Evolutionary conservation across 2,797 vertebrate genomes (phyloP).

Genomic region (Micropoecilia bifurca): DNA sequence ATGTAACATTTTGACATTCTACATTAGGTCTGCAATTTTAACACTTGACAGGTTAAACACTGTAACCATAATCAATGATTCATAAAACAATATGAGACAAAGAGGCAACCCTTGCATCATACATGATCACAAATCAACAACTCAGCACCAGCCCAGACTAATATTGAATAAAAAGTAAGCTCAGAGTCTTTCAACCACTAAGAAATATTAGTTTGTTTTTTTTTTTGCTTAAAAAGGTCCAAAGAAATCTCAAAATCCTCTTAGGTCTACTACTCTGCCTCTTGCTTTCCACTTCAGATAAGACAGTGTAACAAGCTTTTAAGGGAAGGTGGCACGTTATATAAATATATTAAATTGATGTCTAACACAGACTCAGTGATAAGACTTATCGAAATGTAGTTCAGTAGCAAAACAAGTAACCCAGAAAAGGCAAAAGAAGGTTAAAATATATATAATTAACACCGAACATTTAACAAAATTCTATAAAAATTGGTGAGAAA

Average conservation of each 20-base stretch:
- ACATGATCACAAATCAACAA: constrained; percentile 51
- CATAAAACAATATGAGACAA: constrained; percentile 42
- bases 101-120: constrained; percentile 39
- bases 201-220: constrained; percentile 54
- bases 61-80: constrained; percentile 61
- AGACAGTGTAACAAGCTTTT: constrained; percentile 39
- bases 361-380: constrained; percentile 78
- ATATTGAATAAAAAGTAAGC: constrained; percentile 39
- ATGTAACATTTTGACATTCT: constrained; percentile 68
- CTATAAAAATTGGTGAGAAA: constrained; percentile 56
- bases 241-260: constrained; percentile 35
- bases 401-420: constrained; percentile 73
- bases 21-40: constrained; percentile 57
- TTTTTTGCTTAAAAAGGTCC: constrained; percentile 65
- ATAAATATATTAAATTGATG: constrained; percentile 63
- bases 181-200: constrained; percentile 40
- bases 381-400: constrained; percentile 75
- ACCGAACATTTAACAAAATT: constrained; percentile 78
- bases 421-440: constrained; percentile 78
- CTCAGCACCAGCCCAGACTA: constrained; percentile 46
- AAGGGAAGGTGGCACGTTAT: constrained; percentile 44
- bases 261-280: constrained; percentile 32
- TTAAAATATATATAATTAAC: constrained; percentile 83
- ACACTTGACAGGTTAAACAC: constrained; percentile 68
- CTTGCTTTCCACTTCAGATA: constrained; percentile 32